Evolutionary conservation across 2,113 vertebrate species (phyloP), one percentile per base, ranked within the genome.

Genomic region (Anoura caudifer): DNA sequence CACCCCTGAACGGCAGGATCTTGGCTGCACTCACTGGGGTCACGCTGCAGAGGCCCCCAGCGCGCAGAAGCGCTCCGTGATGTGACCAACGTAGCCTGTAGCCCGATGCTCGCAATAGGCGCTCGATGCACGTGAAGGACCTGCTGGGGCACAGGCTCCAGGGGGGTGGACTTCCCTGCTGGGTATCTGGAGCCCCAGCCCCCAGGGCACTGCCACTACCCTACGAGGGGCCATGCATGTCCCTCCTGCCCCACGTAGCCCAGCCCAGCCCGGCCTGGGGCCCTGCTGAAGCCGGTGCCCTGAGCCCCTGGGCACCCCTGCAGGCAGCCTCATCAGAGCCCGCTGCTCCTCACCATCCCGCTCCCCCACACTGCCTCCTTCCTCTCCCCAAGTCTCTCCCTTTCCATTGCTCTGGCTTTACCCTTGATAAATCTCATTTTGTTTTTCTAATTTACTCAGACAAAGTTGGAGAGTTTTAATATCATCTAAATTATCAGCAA

Each of bases 391-490:
- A 59, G 70, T 70, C 36, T 87, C 20, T 31, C 94, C 22, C 19
- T 67, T 33, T 52, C 52, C 77, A 65, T 0, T 73, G 79, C 38
- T 1, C 0, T 72, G 17, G 31, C 65, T 88, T 85, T 92, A 77
- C 82, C 56, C 65, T 80, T 69, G 69, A 50, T 94, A 76, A 65
- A 91, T 61, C 94, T 96, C 47, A 50, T 72, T 97, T 96, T 54
- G 93, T 91, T 75, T 76, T 65, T 92, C 88, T 95, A 47, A 83
- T 96, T 97, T 91, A 96, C 52, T 75, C 38, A 0, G 87, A 92
- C 16, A 0, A 0, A 95, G 93, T 92, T 63, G 31, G 9, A 89
- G 67, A 82, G 81, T 87, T 94, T 96, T 92, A 92, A 90, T 87
- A 72, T 87, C 54, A 12, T 41, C 77, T 97, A 61, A 91, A 85